Conservation (phyloP, 2,113 vertebrate genomes). For the Rhagologus leucostigma region DNA sequence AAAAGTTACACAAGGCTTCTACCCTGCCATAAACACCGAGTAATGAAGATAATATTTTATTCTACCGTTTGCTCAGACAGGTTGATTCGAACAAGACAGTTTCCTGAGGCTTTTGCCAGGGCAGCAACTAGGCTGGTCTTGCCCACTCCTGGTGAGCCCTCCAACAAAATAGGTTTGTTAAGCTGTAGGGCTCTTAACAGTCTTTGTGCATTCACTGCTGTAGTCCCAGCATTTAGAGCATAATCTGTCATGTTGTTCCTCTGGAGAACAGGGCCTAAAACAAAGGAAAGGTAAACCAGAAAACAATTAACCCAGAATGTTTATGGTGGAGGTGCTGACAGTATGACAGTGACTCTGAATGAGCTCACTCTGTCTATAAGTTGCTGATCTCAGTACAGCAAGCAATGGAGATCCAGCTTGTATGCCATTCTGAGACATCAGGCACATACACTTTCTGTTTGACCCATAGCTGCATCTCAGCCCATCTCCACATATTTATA, state of each 20-base stretch:
- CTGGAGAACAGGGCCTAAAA: conserved; percentile 77
- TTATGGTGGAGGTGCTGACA: neutral
- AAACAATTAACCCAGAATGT: neutral
- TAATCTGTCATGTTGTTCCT: conserved; percentile 79
- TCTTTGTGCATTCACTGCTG: conserved; percentile 90
- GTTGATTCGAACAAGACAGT: conserved; percentile 92
- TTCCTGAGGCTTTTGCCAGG: conserved; percentile 91
- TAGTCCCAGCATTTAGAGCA: conserved; percentile 88
- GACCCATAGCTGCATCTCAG: neutral
- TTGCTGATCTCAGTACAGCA: neutral
- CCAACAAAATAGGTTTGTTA: conserved; percentile 88
- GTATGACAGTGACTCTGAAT: neutral
- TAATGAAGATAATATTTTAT: neutral
- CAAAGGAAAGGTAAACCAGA: neutral
- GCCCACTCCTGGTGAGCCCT: conserved; percentile 95
- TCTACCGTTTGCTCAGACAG: conserved; percentile 94
- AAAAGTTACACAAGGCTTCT: neutral
- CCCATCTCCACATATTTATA: neutral
- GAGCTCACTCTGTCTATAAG: neutral
- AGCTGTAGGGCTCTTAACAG: conserved; percentile 89
- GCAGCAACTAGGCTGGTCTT: conserved; percentile 95
- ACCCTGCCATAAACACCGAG: neutral
- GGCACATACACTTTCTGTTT: neutral
- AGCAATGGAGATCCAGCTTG: neutral
- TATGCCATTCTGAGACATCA: neutral